phyloP scores from a whole-genome alignment of 2,113 vertebrate species.

The Lipotes vexillifer region DNA sequence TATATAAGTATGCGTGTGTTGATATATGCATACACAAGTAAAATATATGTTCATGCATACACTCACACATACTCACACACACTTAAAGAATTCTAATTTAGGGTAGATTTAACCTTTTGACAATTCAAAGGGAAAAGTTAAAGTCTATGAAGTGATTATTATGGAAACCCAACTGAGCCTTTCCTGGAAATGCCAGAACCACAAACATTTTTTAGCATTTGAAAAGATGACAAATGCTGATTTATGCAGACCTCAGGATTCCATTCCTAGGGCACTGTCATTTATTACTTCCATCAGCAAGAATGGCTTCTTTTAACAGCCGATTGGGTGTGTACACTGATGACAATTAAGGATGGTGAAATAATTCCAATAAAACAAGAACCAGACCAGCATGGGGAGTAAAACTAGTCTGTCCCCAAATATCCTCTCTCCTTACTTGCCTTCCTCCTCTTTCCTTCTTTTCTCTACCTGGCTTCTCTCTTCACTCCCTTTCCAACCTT shows the following conservation, averaged over 20 bases:
- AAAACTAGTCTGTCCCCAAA: neutral
- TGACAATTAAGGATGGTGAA: conserved; percentile 55
- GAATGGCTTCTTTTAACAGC: conserved; percentile 63
- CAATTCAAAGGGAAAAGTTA: conserved; percentile 34
- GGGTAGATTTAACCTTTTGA: conserved; percentile 61
- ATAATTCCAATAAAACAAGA: conserved; percentile 50
- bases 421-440: neutral
- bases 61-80: neutral
- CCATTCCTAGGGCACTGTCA: conserved; percentile 59
- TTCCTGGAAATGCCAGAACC: conserved; percentile 72
- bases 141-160: conserved; percentile 61
- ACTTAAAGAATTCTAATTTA: conserved; percentile 55
- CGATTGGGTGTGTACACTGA: conserved; percentile 53
- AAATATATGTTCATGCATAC: neutral
- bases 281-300: conserved; percentile 67
- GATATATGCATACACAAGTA: neutral
- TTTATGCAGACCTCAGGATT: conserved; percentile 55
- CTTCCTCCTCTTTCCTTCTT: neutral
- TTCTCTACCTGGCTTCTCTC: neutral
- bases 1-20: neutral
- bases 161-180: conserved; percentile 57
- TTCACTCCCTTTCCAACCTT: neutral
- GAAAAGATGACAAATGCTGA: conserved; percentile 45
- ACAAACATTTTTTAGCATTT: conserved; percentile 60
- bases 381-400: neutral